Evolutionary conservation across 2,888 invertebrate genomes (phyloP), one percentile per base, ranked within the genome.

Genomic region (Ommatoiulus sabulosus): DNA sequence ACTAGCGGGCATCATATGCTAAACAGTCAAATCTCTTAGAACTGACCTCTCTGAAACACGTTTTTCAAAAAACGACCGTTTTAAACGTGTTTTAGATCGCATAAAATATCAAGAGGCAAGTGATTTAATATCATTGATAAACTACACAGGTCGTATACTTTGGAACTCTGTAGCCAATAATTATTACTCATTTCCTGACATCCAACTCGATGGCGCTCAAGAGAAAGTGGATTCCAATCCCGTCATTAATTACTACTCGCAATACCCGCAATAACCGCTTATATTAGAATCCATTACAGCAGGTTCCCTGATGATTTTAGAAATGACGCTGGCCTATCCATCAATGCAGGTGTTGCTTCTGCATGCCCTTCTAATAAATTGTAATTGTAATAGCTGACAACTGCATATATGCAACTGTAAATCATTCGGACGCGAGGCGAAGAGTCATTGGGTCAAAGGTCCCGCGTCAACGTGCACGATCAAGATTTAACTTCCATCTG

Each of bases 141-240:
- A 35, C 2, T 35, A 35, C 35, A 35, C 35, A 1, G 35, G 2
- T 35, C 35, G 35, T 35, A 35, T 46, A 12, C 46, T 10, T 46
- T 7, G 90, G 43, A 88, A 88, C 24, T 88, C 88, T 44, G 89
- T 89, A 84, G 87, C 84, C 35, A 89, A 89, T 87, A 89, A 87
- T 24, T 89, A 89, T 43, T 84, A 89, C 84, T 89, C 89, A 17
- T 89, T 89, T 48, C 89, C 89, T 15, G 89, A 89, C 10, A 84
- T 87, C 8, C 20, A 84, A 5, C 8, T 48, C 2, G 80, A 46
- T 24, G 85, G 44, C 10, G 85, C 85, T 63, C 63, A 63, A 63
- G 63, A 63, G 20, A 63, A 63, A 20, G 63, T 20, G 3, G 63
- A 63, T 20, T 20, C 63, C 4, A 63, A 63, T 20, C 3, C 63